Percentiles rank a stretch among this genome's conserved stretches.
These are phyloP conservation scores for Mugil cephalus DNA, from an alignment of 2,113 vertebrate genomes.

Conservation along the genomic window DNA sequence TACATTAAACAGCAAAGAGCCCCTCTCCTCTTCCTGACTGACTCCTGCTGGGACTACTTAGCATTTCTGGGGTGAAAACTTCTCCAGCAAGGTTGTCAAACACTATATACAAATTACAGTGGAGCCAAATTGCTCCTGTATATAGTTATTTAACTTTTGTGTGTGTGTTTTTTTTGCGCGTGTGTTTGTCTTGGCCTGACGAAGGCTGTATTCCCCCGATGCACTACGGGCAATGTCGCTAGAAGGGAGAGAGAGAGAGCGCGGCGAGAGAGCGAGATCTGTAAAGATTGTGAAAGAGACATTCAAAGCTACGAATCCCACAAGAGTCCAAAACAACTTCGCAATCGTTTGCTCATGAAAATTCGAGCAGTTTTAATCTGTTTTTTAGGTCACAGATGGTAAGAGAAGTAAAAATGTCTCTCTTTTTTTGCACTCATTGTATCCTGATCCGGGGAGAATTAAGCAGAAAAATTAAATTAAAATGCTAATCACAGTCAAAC, in stretches of 20 bases:
- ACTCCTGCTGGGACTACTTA: constrained; percentile 84
- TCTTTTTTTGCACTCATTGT: constrained; percentile 39
- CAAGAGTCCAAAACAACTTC: constrained; percentile 71
- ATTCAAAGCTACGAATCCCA: constrained; percentile 76
- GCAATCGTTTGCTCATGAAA: constrained; percentile 75
- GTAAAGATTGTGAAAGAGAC: constrained; percentile 66
- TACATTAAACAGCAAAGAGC: constrained; percentile 83
- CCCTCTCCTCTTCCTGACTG: constrained; percentile 78
- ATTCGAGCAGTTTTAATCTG: constrained; percentile 72
- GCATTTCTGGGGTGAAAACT: constrained; percentile 82
- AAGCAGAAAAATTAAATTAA: constrained; percentile 42
- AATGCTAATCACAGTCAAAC: constrained; percentile 62
- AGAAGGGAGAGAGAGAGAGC: constrained; percentile 42
- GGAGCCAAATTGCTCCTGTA: constrained; percentile 73
- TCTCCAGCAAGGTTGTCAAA: constrained; percentile 82
- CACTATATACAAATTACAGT: constrained; percentile 77
- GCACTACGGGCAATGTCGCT: constrained; percentile 64
- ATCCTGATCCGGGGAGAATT: constrained; percentile 55
- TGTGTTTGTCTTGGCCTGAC: constrained; percentile 75
- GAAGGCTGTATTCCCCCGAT: constrained; percentile 68
- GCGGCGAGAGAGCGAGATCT: constrained; percentile 44
- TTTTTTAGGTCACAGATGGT: constrained; percentile 76
- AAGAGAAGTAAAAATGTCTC: constrained; percentile 62
- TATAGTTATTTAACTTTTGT: constrained; percentile 76
- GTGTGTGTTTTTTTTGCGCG: constrained; percentile 52